Conservation (phyloP, 2,888 invertebrate species). For the Ochropleura leucogaster region DNA sequence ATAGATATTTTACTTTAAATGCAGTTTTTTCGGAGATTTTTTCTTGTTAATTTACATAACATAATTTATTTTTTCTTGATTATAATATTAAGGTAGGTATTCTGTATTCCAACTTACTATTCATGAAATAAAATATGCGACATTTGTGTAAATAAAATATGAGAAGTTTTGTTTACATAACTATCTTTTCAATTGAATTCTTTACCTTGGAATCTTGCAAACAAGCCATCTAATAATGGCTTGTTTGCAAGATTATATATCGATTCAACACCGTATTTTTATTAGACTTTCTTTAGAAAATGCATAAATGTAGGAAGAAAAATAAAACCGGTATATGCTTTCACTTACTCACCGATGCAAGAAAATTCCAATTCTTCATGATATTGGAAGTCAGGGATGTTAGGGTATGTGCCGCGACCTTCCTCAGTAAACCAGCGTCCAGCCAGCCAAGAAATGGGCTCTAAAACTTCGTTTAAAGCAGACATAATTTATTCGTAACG, state of each 20-base stretch:
- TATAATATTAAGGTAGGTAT: not conserved
- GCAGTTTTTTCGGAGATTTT: not conserved
- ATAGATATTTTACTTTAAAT: too few species aligned
- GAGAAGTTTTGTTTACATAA: conserved; percentile 38
- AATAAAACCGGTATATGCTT: not conserved
- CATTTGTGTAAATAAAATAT: conserved; percentile 36
- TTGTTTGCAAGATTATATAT: too few species aligned
- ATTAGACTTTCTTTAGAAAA: not conserved
- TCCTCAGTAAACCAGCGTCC: conserved; percentile 90
- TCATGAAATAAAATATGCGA: not conserved
- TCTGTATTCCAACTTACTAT: not conserved
- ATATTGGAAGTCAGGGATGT: conserved; percentile 90
- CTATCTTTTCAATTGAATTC: not conserved
- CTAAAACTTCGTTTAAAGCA: conserved; percentile 85
- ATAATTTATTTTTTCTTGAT: not conserved
- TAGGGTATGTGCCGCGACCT: conserved; percentile 90
- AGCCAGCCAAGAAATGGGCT: conserved; percentile 90
- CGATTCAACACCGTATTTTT: not conserved
- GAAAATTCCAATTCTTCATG: conserved; percentile 90
- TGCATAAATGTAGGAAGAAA: not conserved
- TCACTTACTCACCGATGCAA: conserved; percentile 81
- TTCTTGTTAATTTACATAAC: not conserved
- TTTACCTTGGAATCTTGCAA: not conserved
- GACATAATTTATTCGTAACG: conserved; percentile 34
- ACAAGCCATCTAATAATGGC: too few species aligned